Conservation (phyloP, 2,888 invertebrate genomes). For the Leucania comma region DNA sequence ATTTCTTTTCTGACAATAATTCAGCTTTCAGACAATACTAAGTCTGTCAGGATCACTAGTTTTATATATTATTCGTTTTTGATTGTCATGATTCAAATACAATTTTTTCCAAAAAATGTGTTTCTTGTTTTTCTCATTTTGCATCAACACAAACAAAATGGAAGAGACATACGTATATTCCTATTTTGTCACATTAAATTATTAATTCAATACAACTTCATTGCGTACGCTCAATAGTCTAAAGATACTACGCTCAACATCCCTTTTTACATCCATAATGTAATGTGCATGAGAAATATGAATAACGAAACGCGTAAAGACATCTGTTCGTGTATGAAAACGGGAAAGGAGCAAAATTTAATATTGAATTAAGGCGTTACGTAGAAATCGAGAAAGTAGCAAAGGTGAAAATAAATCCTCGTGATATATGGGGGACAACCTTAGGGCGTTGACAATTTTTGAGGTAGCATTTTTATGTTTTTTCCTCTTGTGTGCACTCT, state of each 20-base stretch:
- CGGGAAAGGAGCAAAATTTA: conserved; percentile 86
- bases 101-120: neutral
- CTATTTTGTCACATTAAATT: conserved; percentile 40
- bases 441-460: conserved; percentile 86
- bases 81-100: no score
- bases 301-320: conserved; percentile 87
- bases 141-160: neutral
- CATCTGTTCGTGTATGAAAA: conserved; percentile 83
- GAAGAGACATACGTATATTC: neutral
- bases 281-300: conserved; percentile 83
- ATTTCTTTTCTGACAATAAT: no score
- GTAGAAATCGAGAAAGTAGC: conserved; percentile 87
- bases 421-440: conserved; percentile 85
- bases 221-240: conserved; percentile 61
- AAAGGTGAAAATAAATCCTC: conserved; percentile 88
- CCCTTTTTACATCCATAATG: conserved; percentile 70
- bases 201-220: conserved; percentile 62
- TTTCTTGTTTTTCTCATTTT: neutral
- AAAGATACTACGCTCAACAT: conserved; percentile 53
- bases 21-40: no score
- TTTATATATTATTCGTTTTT: no score
- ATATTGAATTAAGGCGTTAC: conserved; percentile 90
- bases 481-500: conserved; percentile 63
- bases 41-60: no score
- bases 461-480: conserved; percentile 83